Evolutionary conservation across 1,140 invertebrate genomes (phyloP).

Genomic region (Drosophila varians): DNA sequence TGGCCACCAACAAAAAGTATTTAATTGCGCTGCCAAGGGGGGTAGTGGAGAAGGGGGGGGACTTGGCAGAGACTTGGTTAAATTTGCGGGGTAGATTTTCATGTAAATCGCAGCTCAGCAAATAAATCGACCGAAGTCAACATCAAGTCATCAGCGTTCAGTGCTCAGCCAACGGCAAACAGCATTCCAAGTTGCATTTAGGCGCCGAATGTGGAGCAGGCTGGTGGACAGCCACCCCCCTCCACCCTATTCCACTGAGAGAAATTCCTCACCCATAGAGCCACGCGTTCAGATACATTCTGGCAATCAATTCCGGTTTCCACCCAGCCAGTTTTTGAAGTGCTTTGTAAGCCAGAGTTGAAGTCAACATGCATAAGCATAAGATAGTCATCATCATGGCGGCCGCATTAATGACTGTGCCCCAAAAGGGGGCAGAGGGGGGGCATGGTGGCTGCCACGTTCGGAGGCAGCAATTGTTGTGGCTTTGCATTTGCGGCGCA

Average conservation of each 20-base stretch:
- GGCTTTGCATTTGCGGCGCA: constrained; percentile 77
- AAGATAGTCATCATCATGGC: constrained; percentile 77
- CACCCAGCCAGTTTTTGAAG: too few relatives aligned
- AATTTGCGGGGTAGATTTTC: constrained; percentile 39
- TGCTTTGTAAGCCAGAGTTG: constrained; percentile 14
- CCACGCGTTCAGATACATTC: too few relatives aligned
- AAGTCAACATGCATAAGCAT: constrained; percentile 68
- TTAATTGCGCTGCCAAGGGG: constrained; percentile 35
- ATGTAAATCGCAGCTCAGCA: constrained; percentile 58
- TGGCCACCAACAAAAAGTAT: constrained; percentile 38
- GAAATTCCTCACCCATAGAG: too few relatives aligned
- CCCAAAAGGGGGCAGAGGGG: background rate
- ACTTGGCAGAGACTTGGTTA: constrained; percentile 14
- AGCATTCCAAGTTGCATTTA: constrained; percentile 56
- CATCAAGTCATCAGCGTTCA: constrained; percentile 60
- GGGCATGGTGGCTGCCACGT: background rate
- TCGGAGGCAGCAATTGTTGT: constrained; percentile 64
- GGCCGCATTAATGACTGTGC: constrained; percentile 76
- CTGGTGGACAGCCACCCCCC: too few relatives aligned
- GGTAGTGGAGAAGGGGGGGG: background rate
- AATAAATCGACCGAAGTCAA: constrained; percentile 70
- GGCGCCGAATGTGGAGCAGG: constrained; percentile 35
- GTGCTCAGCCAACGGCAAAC: constrained; percentile 49
- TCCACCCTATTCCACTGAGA: constrained; percentile 3
- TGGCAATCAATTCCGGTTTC: too few relatives aligned